A percentile compares a stretch with the other conserved stretches of the same genome.
phyloP scores from a whole-genome alignment of 2,797 vertebrate species.

The Sebastes miniatus region DNA sequence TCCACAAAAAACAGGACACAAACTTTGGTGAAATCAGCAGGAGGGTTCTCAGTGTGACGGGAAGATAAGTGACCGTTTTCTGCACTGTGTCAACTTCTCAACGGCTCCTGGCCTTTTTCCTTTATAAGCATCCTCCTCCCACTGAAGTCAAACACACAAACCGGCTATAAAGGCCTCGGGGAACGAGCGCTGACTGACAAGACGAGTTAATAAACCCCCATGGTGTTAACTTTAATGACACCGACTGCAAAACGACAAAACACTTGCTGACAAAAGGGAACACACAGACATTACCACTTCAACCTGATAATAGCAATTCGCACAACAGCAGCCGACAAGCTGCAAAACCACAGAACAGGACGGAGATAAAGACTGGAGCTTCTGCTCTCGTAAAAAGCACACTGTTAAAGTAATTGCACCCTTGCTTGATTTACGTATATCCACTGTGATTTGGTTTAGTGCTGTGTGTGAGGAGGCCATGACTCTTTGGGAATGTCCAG shows the following conservation, averaged over 20 bases:
- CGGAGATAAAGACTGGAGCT: neutral
- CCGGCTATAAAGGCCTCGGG: slow-evolving; percentile 31
- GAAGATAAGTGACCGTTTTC: slow-evolving; percentile 60
- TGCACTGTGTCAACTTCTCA: slow-evolving; percentile 48
- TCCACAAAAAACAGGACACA: neutral
- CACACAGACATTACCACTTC: slow-evolving; percentile 42
- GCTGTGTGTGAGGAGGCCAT: neutral
- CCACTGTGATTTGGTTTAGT: slow-evolving; percentile 5
- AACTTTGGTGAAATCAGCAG: slow-evolving; percentile 25
- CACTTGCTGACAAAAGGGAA: slow-evolving; percentile 18
- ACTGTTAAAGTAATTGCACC: slow-evolving; percentile 26
- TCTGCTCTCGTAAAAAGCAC: neutral
- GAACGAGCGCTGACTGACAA: slow-evolving; percentile 35
- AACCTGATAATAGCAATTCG: slow-evolving; percentile 10
- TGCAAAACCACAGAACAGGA: slow-evolving; percentile 2
- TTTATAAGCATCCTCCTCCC: slow-evolving; percentile 28
- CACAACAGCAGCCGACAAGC: slow-evolving; percentile 22
- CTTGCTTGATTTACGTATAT: slow-evolving; percentile 31
- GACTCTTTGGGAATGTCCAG: slow-evolving; percentile 36
- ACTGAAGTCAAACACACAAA: slow-evolving; percentile 51
- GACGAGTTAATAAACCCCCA: slow-evolving; percentile 67
- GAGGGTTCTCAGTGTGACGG: slow-evolving; percentile 27
- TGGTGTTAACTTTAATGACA: slow-evolving; percentile 58
- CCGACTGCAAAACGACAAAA: slow-evolving; percentile 40
- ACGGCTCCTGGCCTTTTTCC: slow-evolving; percentile 12